Percentiles rank a stretch among this genome's conserved stretches.
Conservation (phyloP, 2,797 vertebrate species). For the Eleutherodactylus coqui region DNA sequence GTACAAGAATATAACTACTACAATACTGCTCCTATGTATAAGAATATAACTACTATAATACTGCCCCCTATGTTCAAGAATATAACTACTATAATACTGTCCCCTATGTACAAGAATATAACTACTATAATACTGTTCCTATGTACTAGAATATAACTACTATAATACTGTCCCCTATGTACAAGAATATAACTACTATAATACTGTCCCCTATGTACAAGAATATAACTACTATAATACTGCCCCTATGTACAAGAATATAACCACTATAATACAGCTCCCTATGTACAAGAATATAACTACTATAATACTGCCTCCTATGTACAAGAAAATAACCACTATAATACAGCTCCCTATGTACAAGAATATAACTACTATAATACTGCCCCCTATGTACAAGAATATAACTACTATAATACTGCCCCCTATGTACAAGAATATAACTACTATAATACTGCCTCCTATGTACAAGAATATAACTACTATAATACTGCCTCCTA, state of each 20-base stretch:
- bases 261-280: not conserved
- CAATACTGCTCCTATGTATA: not conserved
- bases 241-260: not conserved
- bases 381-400: not conserved
- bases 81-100: slow-evolving; percentile 2
- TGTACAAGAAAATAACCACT: not conserved
- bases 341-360: not conserved
- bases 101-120: not conserved
- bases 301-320: slow-evolving; percentile 1
- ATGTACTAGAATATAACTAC: not conserved
- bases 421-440: not conserved
- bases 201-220: not conserved
- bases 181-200: not conserved
- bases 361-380: slow-evolving; percentile 3
- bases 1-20: not conserved
- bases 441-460: not conserved
- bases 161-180: not conserved
- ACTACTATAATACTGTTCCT: not conserved
- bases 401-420: slow-evolving; percentile 3
- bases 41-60: not conserved
- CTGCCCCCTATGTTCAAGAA: not conserved
- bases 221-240: slow-evolving; percentile 9
- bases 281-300: slow-evolving; percentile 1
- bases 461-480: slow-evolving; percentile 1
- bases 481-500: not conserved